These are phyloP conservation scores for Adrianichthys oophorus DNA, from an alignment of 2,797 vertebrate species.

Conservation along the genomic window DNA sequence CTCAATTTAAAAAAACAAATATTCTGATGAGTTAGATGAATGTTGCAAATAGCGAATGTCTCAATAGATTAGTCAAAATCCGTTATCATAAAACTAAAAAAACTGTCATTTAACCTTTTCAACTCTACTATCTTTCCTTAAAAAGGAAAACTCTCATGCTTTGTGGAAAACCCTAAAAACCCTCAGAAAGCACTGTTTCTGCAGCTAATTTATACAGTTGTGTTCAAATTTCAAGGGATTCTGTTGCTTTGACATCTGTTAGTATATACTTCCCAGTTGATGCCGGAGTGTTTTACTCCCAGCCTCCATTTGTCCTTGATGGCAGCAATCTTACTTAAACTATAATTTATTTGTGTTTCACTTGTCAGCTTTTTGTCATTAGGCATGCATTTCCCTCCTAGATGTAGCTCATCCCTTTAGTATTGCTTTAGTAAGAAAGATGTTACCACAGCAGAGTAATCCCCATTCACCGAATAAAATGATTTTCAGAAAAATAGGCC, in stretches of 20 bases:
- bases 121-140: not conserved
- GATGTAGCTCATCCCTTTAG: slow-evolving; percentile 54
- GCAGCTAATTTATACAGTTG: slow-evolving; percentile 26
- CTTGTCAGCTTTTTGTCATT: slow-evolving; percentile 62
- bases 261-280: slow-evolving; percentile 54
- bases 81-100: not conserved
- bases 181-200: not conserved
- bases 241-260: slow-evolving; percentile 50
- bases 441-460: slow-evolving; percentile 51
- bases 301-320: slow-evolving; percentile 61
- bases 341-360: slow-evolving; percentile 63
- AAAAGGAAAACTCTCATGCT: no score
- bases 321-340: slow-evolving; percentile 57
- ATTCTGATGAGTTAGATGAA: no score
- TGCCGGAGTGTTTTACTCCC: slow-evolving; percentile 45
- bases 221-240: slow-evolving; percentile 49
- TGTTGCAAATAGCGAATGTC: no score
- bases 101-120: not conserved
- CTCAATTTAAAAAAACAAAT: no score
- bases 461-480: slow-evolving; percentile 38
- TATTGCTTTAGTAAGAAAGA: slow-evolving; percentile 57
- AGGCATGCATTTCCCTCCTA: slow-evolving; percentile 39
- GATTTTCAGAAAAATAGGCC: slow-evolving; percentile 17
- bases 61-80: no score
- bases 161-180: no score